phyloP scores from a whole-genome alignment of 2,113 vertebrate species.

The Corythaeola cristata region DNA sequence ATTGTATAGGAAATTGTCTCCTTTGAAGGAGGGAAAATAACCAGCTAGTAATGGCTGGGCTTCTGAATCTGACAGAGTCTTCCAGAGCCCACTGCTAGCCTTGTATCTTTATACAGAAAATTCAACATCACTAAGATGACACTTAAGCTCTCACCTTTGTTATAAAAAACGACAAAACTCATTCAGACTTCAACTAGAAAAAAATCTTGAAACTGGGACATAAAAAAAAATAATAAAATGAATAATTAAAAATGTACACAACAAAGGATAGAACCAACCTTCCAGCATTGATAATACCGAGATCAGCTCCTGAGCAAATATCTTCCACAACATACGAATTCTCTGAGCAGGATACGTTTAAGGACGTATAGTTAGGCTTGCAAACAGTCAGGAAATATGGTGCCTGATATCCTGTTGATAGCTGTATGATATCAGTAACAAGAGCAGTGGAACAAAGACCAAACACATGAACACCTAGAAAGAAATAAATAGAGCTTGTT shows the following conservation, averaged over 20 bases:
- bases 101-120: neutral
- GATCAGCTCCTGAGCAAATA: conserved; percentile 91
- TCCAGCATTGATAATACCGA: conserved; percentile 88
- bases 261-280: conserved; percentile 80
- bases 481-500: neutral
- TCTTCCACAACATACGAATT: conserved; percentile 94
- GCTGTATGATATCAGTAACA: conserved; percentile 94
- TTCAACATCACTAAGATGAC: neutral
- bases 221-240: neutral
- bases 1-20: neutral
- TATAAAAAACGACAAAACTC: neutral
- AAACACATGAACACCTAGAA: conserved; percentile 91
- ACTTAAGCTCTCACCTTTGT: neutral
- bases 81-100: neutral
- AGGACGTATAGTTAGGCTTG: conserved; percentile 94
- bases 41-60: neutral
- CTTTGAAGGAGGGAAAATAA: neutral
- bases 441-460: conserved; percentile 96
- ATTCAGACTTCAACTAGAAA: neutral
- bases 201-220: neutral
- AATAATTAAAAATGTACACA: neutral
- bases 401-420: conserved; percentile 93
- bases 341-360: conserved; percentile 92
- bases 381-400: conserved; percentile 98
- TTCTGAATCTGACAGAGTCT: neutral